phyloP scores from a whole-genome alignment of 2,797 vertebrate genomes.

The Epinephelus malabaricus region DNA sequence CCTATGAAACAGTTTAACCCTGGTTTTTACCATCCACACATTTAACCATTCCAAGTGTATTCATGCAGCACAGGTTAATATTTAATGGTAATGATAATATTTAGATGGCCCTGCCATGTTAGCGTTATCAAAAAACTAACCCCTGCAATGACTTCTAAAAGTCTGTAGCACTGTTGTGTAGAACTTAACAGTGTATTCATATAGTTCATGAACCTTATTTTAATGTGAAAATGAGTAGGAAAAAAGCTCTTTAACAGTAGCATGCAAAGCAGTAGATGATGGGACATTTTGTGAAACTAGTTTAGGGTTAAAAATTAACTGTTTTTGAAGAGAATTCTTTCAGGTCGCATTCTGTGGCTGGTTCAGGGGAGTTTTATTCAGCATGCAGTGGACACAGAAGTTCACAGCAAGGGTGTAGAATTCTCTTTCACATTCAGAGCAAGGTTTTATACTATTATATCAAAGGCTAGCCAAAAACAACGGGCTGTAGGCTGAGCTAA shows the following conservation, averaged over 20 bases:
- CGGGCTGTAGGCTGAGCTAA: no score
- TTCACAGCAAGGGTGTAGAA: no score
- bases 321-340: no score
- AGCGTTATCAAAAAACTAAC: not conserved
- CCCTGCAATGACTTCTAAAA: not conserved
- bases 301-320: constrained; percentile 4
- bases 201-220: not conserved
- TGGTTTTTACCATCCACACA: not conserved
- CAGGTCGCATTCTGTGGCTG: no score
- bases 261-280: not conserved
- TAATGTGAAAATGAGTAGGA: not conserved
- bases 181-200: not conserved
- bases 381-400: no score
- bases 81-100: not conserved
- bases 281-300: not conserved
- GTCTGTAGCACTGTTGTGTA: not conserved
- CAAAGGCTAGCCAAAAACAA: no score
- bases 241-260: not conserved
- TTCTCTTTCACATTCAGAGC: no score
- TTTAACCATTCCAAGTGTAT: not conserved
- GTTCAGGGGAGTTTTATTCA: no score
- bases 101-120: not conserved
- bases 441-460: no score
- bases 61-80: not conserved
- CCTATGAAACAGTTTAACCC: not conserved